These are phyloP conservation scores for Pyrocephalus nanus DNA, from an alignment of 2,797 vertebrate genomes.

Conservation along the genomic window DNA sequence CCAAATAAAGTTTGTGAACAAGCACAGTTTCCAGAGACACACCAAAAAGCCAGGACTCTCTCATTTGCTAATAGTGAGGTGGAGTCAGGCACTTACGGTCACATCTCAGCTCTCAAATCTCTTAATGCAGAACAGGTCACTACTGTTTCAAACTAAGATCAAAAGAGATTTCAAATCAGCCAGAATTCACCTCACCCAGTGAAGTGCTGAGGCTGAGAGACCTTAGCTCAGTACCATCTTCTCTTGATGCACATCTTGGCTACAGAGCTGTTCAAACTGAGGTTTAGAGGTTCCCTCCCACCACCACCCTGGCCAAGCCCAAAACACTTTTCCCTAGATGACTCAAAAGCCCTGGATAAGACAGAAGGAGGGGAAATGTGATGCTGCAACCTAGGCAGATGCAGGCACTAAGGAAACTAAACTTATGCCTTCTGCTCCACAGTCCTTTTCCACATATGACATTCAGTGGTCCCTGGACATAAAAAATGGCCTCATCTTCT, in stretches of 20 bases:
- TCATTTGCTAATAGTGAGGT: rapidly evolving
- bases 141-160: neutral
- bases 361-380: neutral
- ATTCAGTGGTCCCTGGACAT: rapidly evolving
- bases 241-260: neutral
- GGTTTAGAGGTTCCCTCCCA: neutral
- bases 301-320: rapidly evolving
- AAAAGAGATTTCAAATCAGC: neutral
- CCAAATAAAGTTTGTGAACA: rapidly evolving
- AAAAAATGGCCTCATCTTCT: neutral
- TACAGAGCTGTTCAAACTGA: neutral
- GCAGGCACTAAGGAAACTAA: neutral
- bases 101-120: neutral
- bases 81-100: rapidly evolving
- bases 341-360: neutral
- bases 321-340: neutral
- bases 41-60: neutral
- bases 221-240: neutral
- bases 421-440: neutral
- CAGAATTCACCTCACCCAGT: neutral
- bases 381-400: neutral
- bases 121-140: neutral
- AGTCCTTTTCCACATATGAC: neutral
- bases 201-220: neutral
- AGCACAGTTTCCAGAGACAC: neutral